phyloP scores from a whole-genome alignment of 53 echinoderm and acorn worm genomes.

The Zoroaster sp. region DNA sequence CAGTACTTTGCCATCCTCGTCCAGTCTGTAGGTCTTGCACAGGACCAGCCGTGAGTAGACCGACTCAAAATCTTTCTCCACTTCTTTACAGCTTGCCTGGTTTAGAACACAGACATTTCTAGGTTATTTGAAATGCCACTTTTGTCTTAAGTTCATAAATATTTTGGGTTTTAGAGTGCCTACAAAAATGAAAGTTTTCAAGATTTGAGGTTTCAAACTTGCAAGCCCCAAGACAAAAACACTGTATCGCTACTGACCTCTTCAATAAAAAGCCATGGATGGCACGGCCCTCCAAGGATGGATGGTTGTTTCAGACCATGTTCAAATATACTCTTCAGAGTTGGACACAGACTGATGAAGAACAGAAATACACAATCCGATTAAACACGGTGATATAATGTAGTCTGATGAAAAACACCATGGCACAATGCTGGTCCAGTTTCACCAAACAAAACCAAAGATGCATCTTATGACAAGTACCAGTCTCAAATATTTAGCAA shows the following conservation, averaged over 20 bases:
- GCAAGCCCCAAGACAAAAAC: not conserved
- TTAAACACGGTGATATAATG: too few relatives aligned
- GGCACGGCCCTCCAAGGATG: constrained; percentile 88
- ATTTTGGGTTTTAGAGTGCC: not conserved
- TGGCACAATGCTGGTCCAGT: too few relatives aligned
- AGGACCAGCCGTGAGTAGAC: constrained; percentile 97
- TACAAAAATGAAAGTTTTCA: not conserved
- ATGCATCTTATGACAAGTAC: too few relatives aligned
- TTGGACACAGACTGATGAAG: constrained; percentile 71
- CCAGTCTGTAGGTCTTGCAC: constrained; percentile 96
- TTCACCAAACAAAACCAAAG: too few relatives aligned
- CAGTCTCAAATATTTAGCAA: too few relatives aligned
- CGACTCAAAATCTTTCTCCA: constrained; percentile 98
- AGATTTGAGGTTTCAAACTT: too few relatives aligned
- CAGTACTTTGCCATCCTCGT: constrained; percentile 95
- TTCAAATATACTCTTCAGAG: constrained; percentile 87
- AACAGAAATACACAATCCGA: too few relatives aligned
- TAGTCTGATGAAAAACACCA: too few relatives aligned
- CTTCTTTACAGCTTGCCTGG: constrained; percentile 98
- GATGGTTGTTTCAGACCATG: constrained; percentile 94
- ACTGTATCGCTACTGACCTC: constrained; percentile 65
- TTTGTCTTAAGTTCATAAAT: not conserved
- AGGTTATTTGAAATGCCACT: not conserved
- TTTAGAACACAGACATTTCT: not conserved
- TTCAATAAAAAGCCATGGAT: constrained; percentile 98